phyloP scores from a whole-genome alignment of 1,140 invertebrate species.

The Ylistrum balloti region DNA sequence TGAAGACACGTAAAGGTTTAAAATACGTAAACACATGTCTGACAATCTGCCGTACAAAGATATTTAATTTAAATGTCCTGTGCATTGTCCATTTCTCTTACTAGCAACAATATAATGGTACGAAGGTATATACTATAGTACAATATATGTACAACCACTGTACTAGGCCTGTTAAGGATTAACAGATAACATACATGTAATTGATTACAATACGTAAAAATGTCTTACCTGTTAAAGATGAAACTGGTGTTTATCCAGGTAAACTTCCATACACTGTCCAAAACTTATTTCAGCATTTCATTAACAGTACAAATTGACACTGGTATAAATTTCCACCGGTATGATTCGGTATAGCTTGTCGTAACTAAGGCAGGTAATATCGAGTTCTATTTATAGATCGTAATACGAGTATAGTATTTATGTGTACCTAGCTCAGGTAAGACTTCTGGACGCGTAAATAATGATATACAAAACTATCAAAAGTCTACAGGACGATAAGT shows the following conservation, averaged over 20 bases:
- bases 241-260: not conserved
- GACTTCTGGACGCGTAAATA: not conserved
- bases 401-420: constrained; percentile 20
- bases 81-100: not conserved
- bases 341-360: not conserved
- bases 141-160: not conserved
- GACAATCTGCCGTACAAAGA: not conserved
- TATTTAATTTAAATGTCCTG: not conserved
- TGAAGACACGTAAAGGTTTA: no score
- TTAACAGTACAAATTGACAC: not conserved
- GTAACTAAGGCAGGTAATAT: constrained; percentile 26
- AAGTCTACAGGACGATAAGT: not conserved
- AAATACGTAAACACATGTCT: no score
- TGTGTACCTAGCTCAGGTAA: constrained; percentile 19
- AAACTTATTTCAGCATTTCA: constrained; percentile 16
- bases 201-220: constrained; percentile 1
- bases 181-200: not conserved
- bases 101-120: not conserved
- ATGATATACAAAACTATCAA: constrained; percentile 40
- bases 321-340: not conserved
- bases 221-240: not conserved
- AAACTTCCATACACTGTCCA: not conserved
- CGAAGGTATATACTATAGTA: not conserved
- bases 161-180: not conserved
- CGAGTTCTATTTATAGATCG: constrained; percentile 1